phyloP scores from a whole-genome alignment of 1,140 invertebrate genomes.

The Bombyx mori region ASM3026992v2 NC_085118.1:10820501-10821000 shows the following conservation, averaged over 20 bases:
- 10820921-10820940: too few relatives aligned
- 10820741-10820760: constrained; percentile 79
- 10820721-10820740: constrained; percentile 70
- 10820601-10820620: too few relatives aligned
- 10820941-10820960: too few relatives aligned
- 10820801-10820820: constrained; percentile 44
- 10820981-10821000: too few relatives aligned
- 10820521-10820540: too few relatives aligned
- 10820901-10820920: not conserved
- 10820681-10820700: constrained; percentile 41
- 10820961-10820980: too few relatives aligned
- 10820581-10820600: too few relatives aligned
- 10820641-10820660: not conserved
- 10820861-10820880: constrained; percentile 46
- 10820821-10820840: constrained; percentile 41
- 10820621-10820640: too few relatives aligned
- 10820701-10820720: constrained; percentile 74
- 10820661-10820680: constrained; percentile 4
- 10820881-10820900: constrained; percentile 19
- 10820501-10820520: too few relatives aligned
- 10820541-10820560: too few relatives aligned
- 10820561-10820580: too few relatives aligned
- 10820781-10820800: constrained; percentile 50
- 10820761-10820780: constrained; percentile 52
- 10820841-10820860: constrained; percentile 44